phyloP scores from a whole-genome alignment of 1,140 invertebrate species.

The Drosophila auraria region DNA sequence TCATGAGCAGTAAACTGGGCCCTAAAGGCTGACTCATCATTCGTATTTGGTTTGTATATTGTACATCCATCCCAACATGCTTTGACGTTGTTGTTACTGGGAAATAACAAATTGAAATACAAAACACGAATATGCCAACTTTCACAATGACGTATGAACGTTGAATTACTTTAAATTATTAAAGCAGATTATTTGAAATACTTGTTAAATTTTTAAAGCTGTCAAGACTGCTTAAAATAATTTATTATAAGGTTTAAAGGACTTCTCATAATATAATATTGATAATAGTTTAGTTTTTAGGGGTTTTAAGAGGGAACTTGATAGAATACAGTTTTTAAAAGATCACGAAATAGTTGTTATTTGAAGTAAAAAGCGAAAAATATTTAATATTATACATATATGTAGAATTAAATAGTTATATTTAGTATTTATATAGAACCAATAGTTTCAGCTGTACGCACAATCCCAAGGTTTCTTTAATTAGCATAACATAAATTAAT shows the following conservation, averaged over 20 bases:
- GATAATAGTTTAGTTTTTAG: too few species aligned
- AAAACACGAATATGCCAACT: background rate
- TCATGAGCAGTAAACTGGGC: background rate
- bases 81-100: background rate
- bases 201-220: background rate
- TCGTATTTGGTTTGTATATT: background rate
- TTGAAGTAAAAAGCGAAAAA: too few species aligned
- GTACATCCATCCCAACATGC: background rate
- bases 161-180: background rate
- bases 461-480: background rate
- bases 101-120: slow-evolving; percentile 4
- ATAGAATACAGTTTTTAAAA: too few species aligned
- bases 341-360: too few species aligned
- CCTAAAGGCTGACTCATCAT: slow-evolving; percentile 19
- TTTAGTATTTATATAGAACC: background rate
- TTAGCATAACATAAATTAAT: background rate
- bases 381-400: too few species aligned
- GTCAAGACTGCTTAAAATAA: background rate
- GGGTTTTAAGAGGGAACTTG: too few species aligned
- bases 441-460: background rate
- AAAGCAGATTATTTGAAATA: background rate
- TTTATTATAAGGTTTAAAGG: background rate
- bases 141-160: slow-evolving; percentile 8
- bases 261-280: too few species aligned
- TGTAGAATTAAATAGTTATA: background rate